Evolutionary conservation across 2,888 invertebrate genomes (phyloP).

Genomic region (Plutella xylostella): DNA sequence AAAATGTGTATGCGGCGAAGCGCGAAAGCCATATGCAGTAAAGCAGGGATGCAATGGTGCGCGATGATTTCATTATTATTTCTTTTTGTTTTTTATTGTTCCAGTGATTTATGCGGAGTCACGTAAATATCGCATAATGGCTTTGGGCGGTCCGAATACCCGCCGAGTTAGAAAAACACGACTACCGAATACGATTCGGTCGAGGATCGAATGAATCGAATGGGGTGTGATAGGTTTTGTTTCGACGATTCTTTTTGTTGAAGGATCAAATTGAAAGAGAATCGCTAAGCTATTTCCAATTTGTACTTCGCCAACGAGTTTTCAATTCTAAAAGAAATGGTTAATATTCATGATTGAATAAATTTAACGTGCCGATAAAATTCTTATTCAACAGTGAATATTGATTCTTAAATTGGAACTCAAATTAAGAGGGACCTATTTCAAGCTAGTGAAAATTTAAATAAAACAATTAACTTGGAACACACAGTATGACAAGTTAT

Average conservation of each 20-base stretch:
- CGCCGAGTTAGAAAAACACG: conserved; percentile 11
- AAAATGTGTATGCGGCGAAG: conserved; percentile 32
- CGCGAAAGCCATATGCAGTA: conserved; percentile 42
- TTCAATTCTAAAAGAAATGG: too few species aligned
- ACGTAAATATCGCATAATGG: conserved; percentile 36
- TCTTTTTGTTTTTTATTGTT: conserved; percentile 24
- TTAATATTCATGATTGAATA: too few species aligned
- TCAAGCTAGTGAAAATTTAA: too few species aligned
- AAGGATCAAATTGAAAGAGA: neutral
- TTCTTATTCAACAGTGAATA: too few species aligned
- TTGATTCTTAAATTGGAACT: too few species aligned
- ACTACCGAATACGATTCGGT: neutral
- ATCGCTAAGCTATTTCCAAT: too few species aligned
- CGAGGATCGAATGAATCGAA: conserved; percentile 4
- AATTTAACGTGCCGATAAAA: too few species aligned
- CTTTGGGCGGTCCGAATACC: conserved; percentile 21
- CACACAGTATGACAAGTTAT: too few species aligned
- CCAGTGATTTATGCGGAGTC: conserved; percentile 41
- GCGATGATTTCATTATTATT: conserved; percentile 41
- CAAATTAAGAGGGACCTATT: too few species aligned
- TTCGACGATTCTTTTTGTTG: neutral
- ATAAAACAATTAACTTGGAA: too few species aligned
- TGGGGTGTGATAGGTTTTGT: conserved; percentile 4
- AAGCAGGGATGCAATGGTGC: conserved; percentile 30
- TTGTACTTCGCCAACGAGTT: too few species aligned